Percentiles rank a stretch among this genome's conserved stretches.
phyloP scores from a whole-genome alignment of 2,113 vertebrate species.

The Synchiropus splendidus region DNA sequence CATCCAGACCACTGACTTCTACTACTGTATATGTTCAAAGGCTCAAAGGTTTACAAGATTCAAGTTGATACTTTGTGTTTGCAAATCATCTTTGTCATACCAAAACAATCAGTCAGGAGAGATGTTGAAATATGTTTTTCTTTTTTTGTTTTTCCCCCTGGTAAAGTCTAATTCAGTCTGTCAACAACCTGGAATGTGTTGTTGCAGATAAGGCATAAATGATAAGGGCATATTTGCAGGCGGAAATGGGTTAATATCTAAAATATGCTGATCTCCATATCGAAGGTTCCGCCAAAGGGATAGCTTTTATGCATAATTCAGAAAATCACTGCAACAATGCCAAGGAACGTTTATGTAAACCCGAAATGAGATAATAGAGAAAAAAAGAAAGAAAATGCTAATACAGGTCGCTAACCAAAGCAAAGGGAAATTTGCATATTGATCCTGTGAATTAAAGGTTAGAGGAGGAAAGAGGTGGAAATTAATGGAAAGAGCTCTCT shows the following conservation, averaged over 20 bases:
- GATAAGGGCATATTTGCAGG: constrained; percentile 45
- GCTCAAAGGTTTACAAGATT: no score
- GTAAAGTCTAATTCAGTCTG: background rate
- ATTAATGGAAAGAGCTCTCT: constrained; percentile 52
- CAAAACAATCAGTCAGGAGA: no score
- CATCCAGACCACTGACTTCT: no score
- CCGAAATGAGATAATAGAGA: constrained; percentile 62
- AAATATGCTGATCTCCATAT: constrained; percentile 62
- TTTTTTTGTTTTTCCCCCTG: constrained; percentile 2
- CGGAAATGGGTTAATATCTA: constrained; percentile 47
- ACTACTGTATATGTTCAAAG: no score
- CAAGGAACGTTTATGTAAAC: constrained; percentile 68
- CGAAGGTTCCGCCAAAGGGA: constrained; percentile 29
- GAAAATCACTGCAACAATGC: constrained; percentile 23
- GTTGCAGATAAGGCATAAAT: constrained; percentile 35
- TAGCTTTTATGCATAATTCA: constrained; percentile 64
- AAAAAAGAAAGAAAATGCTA: constrained; percentile 54
- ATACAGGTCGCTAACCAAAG: constrained; percentile 61
- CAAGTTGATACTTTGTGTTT: no score
- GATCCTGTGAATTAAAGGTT: constrained; percentile 53
- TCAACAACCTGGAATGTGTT: constrained; percentile 23
- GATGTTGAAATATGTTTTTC: no score
- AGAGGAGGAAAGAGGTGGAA: constrained; percentile 45
- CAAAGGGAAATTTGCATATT: constrained; percentile 57
- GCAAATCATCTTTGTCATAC: no score